These are phyloP conservation scores for Varecia variegata DNA, from an alignment of 2,797 vertebrate species.

Conservation along the genomic window DNA sequence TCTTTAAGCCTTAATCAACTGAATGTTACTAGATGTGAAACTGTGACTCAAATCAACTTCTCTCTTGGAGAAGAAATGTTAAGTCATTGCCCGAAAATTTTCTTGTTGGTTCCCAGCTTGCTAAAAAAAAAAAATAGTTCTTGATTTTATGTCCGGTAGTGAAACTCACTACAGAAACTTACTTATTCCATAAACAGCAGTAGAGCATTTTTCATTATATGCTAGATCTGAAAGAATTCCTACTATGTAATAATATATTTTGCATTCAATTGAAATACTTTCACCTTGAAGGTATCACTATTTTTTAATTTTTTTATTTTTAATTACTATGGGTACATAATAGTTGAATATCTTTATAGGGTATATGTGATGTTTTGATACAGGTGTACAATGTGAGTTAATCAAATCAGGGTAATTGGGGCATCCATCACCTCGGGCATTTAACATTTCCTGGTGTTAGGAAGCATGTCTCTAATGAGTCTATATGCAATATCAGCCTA, in stretches of 20 bases:
- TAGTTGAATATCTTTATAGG: neutral
- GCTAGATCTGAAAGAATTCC: slow-evolving; percentile 61
- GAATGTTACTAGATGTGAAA: slow-evolving; percentile 56
- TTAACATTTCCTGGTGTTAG: neutral
- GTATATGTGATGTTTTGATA: neutral
- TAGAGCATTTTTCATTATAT: neutral
- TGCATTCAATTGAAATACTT: slow-evolving; percentile 60
- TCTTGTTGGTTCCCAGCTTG: slow-evolving; percentile 9
- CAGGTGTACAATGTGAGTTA: neutral
- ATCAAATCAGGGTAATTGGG: neutral
- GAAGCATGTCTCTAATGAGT: slow-evolving; percentile 66
- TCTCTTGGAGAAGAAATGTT: slow-evolving; percentile 18
- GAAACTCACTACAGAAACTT: slow-evolving; percentile 55
- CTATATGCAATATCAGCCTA: slow-evolving; percentile 27
- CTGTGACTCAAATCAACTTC: slow-evolving; percentile 55
- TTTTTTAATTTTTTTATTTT: slow-evolving; percentile 60
- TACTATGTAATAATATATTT: slow-evolving; percentile 39
- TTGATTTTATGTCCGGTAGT: slow-evolving; percentile 64
- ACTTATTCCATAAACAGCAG: slow-evolving; percentile 30
- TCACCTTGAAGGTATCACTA: slow-evolving; percentile 67
- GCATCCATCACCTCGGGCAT: neutral
- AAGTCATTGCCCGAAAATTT: slow-evolving; percentile 26
- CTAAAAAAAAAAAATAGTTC: slow-evolving; percentile 29
- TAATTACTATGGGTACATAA: neutral
- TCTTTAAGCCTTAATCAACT: neutral